Base-by-base conservation (phyloP, 2,888 invertebrate genomes). In the Volucella inanis region DNA sequence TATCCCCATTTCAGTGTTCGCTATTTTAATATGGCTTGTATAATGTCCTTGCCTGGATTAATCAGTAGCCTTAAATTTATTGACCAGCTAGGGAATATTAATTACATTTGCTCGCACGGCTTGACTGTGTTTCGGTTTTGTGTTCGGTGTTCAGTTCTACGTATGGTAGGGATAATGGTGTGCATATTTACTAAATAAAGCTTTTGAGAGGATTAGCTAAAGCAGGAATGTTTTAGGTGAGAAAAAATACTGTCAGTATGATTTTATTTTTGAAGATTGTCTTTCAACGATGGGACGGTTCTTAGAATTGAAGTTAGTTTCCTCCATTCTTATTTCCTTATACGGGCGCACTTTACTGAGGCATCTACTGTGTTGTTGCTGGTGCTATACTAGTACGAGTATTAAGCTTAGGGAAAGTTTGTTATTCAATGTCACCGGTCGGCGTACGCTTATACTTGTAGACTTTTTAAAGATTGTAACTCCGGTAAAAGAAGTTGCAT, bases 11-110 rank as follows among this genome's bases (percentile, higher is more conserved):
- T 50, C 22, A 39, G 6, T 31, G 31, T 31, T 31, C 31, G 50
- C 1, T 68, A 38, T 45, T 76, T 57, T 50, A 15, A 6, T 31
- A 31, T 31, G 52, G 39, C 9, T 62, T 59, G 10, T 55, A 31
- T 70, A 57, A 71, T 70, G 64, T 70, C 64, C 77, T 68, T 49
- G 52, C 77, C 82, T 86, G 88, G 87, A 88, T 88, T 88, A 88
- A 88, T 88, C 88, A 88, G 88, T 87, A 87, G 88, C 87, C 88
- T 87, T 68, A 81, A 88, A 89, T 89, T 89, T 88, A 89, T 89
- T 88, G 87, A 81, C 84, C 87, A 87, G 87, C 88, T 86, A 87
- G 88, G 87, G 87, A 88, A 88, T 88, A 89, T 89, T 89, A 88
- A 89, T 89, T 89, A 88, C 88, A 87, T 65, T 52, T 18, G 52